A percentile compares a stretch with the other conserved stretches of the same genome.
Evolutionary conservation across 2,888 invertebrate genomes (phyloP).

Genomic region (Diadromus collaris): DNA sequence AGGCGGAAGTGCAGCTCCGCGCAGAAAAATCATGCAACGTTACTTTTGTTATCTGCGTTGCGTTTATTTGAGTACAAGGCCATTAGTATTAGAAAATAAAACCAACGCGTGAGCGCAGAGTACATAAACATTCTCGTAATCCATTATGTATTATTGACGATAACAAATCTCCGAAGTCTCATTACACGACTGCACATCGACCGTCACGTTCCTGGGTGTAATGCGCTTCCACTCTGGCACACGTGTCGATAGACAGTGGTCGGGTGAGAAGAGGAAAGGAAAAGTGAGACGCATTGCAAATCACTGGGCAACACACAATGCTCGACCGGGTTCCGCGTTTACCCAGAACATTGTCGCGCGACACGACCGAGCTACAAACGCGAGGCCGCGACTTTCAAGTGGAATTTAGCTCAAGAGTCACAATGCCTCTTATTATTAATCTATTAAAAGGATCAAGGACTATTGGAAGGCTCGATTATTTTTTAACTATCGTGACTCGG

Average conservation of each 20-base stretch:
- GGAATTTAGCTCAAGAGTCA: slow-evolving; percentile 11
- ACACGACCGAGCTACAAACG: background rate
- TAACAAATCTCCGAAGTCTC: background rate
- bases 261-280: background rate
- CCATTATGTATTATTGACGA: background rate
- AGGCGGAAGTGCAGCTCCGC: slow-evolving; percentile 37
- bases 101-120: background rate
- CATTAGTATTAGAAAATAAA: background rate
- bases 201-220: slow-evolving; percentile 12
- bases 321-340: background rate
- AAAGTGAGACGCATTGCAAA: slow-evolving; percentile 8
- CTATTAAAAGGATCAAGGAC: background rate
- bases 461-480: background rate
- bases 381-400: slow-evolving; percentile 27
- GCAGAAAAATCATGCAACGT: slow-evolving; percentile 19
- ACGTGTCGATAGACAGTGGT: background rate
- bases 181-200: slow-evolving; percentile 16
- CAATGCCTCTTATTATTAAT: background rate
- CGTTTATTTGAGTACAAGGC: background rate
- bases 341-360: slow-evolving; percentile 6
- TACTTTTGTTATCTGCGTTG: background rate
- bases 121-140: background rate
- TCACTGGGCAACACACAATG: slow-evolving; percentile 2
- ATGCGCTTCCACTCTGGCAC: background rate
- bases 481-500: background rate